These are phyloP conservation scores for Heliocidaris tuberculata DNA, from an alignment of 35 echinoderm and acorn worm species.

Conservation along the genomic window DNA sequence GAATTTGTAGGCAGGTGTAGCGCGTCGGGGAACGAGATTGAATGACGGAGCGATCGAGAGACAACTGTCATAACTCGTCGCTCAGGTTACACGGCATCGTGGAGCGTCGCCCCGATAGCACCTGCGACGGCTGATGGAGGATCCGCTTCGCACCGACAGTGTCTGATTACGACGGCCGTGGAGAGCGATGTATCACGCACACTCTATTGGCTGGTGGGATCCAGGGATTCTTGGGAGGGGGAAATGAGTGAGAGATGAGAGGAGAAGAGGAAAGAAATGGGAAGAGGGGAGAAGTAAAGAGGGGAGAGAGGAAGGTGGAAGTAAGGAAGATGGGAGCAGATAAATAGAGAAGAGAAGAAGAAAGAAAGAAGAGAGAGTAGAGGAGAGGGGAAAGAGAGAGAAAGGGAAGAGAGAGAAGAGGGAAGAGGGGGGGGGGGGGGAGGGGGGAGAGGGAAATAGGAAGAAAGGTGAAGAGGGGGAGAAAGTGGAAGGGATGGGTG, in stretches of 20 bases:
- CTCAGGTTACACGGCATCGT: slow-evolving; percentile 46
- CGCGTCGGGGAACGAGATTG: slow-evolving; percentile 44
- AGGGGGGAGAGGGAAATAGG: not conserved
- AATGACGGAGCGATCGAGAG: slow-evolving; percentile 33
- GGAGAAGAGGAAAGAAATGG: not conserved
- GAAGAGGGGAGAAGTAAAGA: not conserved
- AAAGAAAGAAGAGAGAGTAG: not conserved
- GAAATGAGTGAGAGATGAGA: not conserved
- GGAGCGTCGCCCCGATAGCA: slow-evolving; percentile 45
- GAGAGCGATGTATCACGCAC: slow-evolving; percentile 7
- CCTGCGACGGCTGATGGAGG: slow-evolving; percentile 46
- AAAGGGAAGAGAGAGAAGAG: too few relatives aligned
- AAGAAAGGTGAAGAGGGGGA: not conserved
- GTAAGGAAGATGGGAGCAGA: not conserved
- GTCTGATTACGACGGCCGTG: slow-evolving; percentile 30
- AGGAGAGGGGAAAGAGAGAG: not conserved
- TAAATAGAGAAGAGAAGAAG: not conserved
- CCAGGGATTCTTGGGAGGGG: not conserved
- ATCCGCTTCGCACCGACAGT: slow-evolving; percentile 39
- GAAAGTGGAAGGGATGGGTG: not conserved
- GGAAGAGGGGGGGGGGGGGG: not conserved
- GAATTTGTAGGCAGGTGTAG: slow-evolving; percentile 50
- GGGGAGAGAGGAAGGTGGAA: not conserved
- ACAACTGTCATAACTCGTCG: slow-evolving; percentile 51
- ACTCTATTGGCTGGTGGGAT: not conserved